Evolutionary conservation across 2,113 vertebrate species (phyloP), one percentile per base, ranked within the genome.

Genomic region (Collichthys lucidus): DNA sequence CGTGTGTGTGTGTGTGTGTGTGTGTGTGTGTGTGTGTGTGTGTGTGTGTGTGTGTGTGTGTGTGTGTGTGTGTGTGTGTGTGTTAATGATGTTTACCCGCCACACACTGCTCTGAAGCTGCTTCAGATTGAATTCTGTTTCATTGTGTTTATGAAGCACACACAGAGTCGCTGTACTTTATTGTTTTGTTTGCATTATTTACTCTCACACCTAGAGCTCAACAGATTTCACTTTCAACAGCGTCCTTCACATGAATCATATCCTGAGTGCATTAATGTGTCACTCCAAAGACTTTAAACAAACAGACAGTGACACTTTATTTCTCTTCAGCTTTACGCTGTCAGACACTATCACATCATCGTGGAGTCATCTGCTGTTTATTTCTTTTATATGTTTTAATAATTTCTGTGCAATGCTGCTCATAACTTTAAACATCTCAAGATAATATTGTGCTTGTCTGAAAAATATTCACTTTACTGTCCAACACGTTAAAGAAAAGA

Each of bases 151-250:
- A 20, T 49, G 0, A 17, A 49, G 17, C 31, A 11, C 26, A 3
- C 3, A 11, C 61, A 44, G 16, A 1, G 42, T 35, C 22, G 6
- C 19, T 26, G 7, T 2, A 3, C 17, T 3, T 3, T 40, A 80
- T 55, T 73, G 35, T 82, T 74, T 83, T 50, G 69, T 49, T 84
- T 74, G 80, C 31, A 77, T 63, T 60, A 71, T 80, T 83, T 72
- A 64, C 40, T 84, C 80, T 83, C 69, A 80, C 67, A 70, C 50
- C 61, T 53, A 0, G 0, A 74, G 40, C 47, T 24, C 61, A 59
- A 53, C 49, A 55, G 55, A 55, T 31, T 42, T 63, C 22, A 29
- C 17, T 56, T 44, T 59, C 15, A 24, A 53, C 19, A 24, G 49
- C 19, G 70, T 20, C 64, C 59, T 61, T 12, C 11, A 56, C 44